Base-by-base conservation (phyloP, 2,888 invertebrate genomes). In the Drosophila neoperkinsi region DNA sequence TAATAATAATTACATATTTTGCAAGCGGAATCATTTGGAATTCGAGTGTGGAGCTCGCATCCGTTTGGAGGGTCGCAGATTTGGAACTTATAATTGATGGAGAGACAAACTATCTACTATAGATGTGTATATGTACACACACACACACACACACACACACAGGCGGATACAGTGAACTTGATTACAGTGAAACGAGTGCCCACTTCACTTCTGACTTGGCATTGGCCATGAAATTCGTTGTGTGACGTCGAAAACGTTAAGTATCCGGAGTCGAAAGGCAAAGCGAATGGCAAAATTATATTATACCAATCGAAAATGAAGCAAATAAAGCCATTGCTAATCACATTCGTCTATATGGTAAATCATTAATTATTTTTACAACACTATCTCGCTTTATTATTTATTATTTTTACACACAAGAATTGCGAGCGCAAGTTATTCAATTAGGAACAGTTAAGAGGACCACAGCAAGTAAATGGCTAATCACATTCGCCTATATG, bases 151-250 rank as follows among this genome's bases (percentile, higher is more conserved):
- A 21, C 5, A 30, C 16, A 13, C n/a, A 52, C 16, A 51, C 7
- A 5, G 11, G 21, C 46, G 9, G 18, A 38, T 38, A 49, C 46
- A 74, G 55, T 66, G 60, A 81, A 81, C 71, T 74, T 53, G 73
- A 52, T 63, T 53, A 43, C 30, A 66, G 60, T 31, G 60, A 51
- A 77, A 53, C 77, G 65, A 73, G 78, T 59, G 66, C 49, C 72
- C 86, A 84, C 84, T 88, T 79, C 81, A 79, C 75, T 77, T 79
- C 76, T 84, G 74, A 53, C 67, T 84, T 84, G 88, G 57, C 87
- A 85, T 88, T 88, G 88, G 81, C 88, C 88, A 82, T 88, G 88
- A 87, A 88, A 69, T 60, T 52, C 58, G 56, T 71, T 60, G 59
- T 73, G 56, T 88, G 88, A 88, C 88, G 87, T 87, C 69, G 75